Percentiles rank a stretch among this genome's conserved stretches.
Conservation (phyloP, 2,797 vertebrate genomes). For the Myotis findleyi region DNA sequence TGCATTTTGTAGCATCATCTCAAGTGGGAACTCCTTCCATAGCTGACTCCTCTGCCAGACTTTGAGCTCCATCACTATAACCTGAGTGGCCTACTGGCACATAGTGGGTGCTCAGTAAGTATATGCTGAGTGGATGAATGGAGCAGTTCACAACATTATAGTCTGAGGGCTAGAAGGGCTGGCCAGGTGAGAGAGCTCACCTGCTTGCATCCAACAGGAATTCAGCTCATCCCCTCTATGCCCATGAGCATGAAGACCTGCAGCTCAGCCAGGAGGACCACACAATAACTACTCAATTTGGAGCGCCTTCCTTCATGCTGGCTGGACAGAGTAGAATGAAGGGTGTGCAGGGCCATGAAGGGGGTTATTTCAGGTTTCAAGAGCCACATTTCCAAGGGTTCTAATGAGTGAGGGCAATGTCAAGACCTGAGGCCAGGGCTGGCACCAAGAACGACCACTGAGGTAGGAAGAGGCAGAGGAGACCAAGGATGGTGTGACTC, state of each 20-base stretch:
- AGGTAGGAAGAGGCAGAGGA: neutral
- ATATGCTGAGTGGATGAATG: neutral
- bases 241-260: neutral
- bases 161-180: neutral
- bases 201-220: neutral
- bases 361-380: neutral
- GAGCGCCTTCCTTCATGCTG: neutral
- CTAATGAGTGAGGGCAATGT: neutral
- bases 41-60: neutral
- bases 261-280: neutral
- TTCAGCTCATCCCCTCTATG: neutral
- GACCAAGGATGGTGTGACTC: neutral
- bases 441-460: neutral
- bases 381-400: neutral
- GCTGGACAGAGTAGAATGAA: neutral
- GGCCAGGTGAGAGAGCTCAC: neutral
- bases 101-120: neutral
- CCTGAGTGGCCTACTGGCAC: neutral
- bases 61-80: neutral
- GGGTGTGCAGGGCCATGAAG: neutral
- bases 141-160: neutral
- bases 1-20: neutral
- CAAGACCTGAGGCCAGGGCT: neutral
- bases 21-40: neutral
- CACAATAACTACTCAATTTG: fast-evolving